phyloP scores from a whole-genome alignment of 2,113 vertebrate genomes.

The Acinonyx jubatus region DNA sequence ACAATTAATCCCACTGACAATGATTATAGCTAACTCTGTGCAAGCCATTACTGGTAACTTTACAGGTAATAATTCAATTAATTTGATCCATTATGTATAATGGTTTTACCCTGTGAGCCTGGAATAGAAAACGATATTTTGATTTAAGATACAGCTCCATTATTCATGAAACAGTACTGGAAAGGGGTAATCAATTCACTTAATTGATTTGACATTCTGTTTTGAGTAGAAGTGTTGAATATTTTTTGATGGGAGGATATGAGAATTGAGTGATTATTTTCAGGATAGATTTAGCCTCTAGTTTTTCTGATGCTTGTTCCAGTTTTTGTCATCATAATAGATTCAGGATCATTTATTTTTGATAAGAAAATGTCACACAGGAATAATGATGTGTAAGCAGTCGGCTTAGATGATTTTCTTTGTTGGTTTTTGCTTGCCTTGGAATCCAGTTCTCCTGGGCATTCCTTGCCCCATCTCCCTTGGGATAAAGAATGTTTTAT shows the following conservation, averaged over 20 bases:
- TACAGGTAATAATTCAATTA: slow-evolving; percentile 49
- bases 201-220: neutral
- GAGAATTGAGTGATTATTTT: neutral
- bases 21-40: neutral
- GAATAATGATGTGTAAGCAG: neutral
- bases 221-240: slow-evolving; percentile 14
- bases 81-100: slow-evolving; percentile 22
- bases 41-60: slow-evolving; percentile 12
- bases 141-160: slow-evolving; percentile 31
- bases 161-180: slow-evolving; percentile 35
- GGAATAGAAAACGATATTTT: neutral
- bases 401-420: neutral
- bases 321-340: neutral
- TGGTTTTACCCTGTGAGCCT: slow-evolving; percentile 3
- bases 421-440: neutral
- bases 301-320: neutral
- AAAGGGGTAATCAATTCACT: slow-evolving; percentile 22
- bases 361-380: neutral
- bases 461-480: neutral
- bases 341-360: neutral
- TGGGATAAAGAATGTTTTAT: neutral
- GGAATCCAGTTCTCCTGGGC: neutral
- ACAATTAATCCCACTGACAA: slow-evolving; percentile 34
- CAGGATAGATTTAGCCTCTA: neutral
- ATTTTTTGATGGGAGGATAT: slow-evolving; percentile 16